Percentiles rank a stretch among this genome's conserved stretches.
Conservation (phyloP, 2,888 invertebrate species). For the Chloroclysta siterata region DNA sequence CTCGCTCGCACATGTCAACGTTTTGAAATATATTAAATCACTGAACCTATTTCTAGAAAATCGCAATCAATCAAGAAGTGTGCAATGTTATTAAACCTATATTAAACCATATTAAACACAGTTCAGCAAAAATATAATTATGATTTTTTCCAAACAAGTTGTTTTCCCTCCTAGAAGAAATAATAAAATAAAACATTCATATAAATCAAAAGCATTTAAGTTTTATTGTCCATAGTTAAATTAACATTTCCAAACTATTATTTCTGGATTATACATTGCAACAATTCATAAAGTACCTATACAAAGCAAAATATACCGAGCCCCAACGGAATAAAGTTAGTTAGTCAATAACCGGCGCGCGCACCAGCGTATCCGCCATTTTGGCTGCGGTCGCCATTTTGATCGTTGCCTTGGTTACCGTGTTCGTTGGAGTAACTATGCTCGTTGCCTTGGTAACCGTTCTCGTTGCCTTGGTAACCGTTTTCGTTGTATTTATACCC, state of each 20-base stretch:
- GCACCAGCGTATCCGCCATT: conserved; percentile 49
- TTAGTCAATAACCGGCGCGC: conserved; percentile 55
- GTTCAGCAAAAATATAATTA: too few species aligned
- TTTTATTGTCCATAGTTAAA: not conserved
- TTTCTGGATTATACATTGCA: conserved; percentile 18
- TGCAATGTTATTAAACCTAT: too few species aligned
- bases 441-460: conserved; percentile 38
- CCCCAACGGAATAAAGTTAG: conserved; percentile 21
- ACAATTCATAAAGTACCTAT: not conserved
- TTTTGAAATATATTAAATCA: too few species aligned
- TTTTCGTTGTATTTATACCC: conserved; percentile 31
- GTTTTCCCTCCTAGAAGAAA: too few species aligned
- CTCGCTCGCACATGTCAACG: too few species aligned
- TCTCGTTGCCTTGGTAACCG: conserved; percentile 38
- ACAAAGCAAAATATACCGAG: conserved; percentile 26
- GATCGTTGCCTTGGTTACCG: conserved; percentile 38
- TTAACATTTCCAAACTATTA: not conserved
- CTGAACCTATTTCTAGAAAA: too few species aligned
- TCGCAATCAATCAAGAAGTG: too few species aligned
- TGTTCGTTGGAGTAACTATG: conserved; percentile 36
- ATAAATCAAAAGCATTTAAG: too few species aligned
- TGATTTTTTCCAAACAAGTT: too few species aligned
- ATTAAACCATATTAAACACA: too few species aligned
- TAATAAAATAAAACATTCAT: too few species aligned
- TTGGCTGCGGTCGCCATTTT: conserved; percentile 37